A percentile compares a stretch with the other conserved stretches of the same genome.
phyloP scores from a whole-genome alignment of 2,888 invertebrate species.

The Dynastes tityus region DNA sequence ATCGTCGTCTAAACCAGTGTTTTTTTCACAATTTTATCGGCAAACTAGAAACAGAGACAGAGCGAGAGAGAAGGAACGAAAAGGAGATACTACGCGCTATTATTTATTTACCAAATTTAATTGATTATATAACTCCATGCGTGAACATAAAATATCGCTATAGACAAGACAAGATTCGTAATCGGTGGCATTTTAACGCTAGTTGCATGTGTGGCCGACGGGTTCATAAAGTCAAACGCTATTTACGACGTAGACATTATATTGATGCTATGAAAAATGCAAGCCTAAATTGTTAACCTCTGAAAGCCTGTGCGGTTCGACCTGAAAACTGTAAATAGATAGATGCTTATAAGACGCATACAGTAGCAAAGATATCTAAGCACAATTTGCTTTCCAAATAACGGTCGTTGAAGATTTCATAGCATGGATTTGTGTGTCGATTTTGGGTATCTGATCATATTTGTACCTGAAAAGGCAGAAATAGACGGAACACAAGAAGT shows the following conservation, averaged over 20 bases:
- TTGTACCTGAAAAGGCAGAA: too few relatives aligned
- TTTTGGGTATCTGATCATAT: too few relatives aligned
- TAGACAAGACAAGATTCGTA: not conserved
- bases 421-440: too few relatives aligned
- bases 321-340: too few relatives aligned
- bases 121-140: not conserved
- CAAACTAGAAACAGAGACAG: not conserved
- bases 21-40: not conserved
- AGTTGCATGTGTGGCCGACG: not conserved
- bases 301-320: not conserved
- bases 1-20: not conserved
- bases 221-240: constrained; percentile 13
- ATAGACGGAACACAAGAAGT: too few relatives aligned
- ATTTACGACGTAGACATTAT: not conserved
- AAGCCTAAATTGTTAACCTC: constrained; percentile 7
- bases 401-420: too few relatives aligned
- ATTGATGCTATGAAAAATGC: constrained; percentile 1
- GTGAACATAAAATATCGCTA: not conserved
- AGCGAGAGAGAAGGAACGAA: not conserved
- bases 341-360: too few relatives aligned
- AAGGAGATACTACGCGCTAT: not conserved
- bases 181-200: not conserved
- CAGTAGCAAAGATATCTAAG: too few relatives aligned
- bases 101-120: constrained; percentile 12
- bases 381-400: too few relatives aligned